Percentiles rank a stretch among this genome's conserved stretches.
Evolutionary conservation across 2,113 vertebrate species (phyloP).

Genomic region (Aplodontia rufa): DNA sequence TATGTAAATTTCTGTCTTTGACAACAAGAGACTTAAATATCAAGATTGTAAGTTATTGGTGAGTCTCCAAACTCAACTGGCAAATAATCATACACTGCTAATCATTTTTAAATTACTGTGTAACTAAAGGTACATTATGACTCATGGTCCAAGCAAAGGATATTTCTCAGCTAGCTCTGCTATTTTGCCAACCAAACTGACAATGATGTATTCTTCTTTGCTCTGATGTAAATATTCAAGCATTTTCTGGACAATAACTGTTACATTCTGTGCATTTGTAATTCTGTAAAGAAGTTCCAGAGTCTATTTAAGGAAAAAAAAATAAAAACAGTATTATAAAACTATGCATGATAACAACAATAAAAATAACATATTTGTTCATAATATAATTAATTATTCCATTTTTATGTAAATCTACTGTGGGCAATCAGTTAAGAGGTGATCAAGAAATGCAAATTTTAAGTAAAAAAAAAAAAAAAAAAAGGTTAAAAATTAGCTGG

Average conservation of each 20-base stretch:
- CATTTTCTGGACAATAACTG: constrained; percentile 97
- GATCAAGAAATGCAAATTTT: constrained; percentile 31
- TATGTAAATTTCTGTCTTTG: not conserved
- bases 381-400: not conserved
- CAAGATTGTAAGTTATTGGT: constrained; percentile 18
- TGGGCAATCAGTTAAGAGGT: not conserved
- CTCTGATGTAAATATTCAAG: constrained; percentile 92
- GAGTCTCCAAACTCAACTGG: not conserved
- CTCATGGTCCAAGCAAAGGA: constrained; percentile 85
- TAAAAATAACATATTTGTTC: constrained; percentile 15
- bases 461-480: not conserved
- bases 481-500: not conserved
- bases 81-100: not conserved
- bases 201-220: constrained; percentile 92
- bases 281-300: constrained; percentile 97
- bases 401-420: not conserved
- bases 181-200: constrained; percentile 93
- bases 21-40: not conserved
- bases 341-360: not conserved
- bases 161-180: constrained; percentile 98
- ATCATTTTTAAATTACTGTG: constrained; percentile 31
- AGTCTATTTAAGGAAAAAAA: constrained; percentile 86
- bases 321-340: constrained; percentile 67
- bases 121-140: constrained; percentile 28
- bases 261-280: constrained; percentile 95